Evolutionary conservation across 2,797 vertebrate genomes (phyloP).

Genomic region (Etheostoma nigrum): DNA sequence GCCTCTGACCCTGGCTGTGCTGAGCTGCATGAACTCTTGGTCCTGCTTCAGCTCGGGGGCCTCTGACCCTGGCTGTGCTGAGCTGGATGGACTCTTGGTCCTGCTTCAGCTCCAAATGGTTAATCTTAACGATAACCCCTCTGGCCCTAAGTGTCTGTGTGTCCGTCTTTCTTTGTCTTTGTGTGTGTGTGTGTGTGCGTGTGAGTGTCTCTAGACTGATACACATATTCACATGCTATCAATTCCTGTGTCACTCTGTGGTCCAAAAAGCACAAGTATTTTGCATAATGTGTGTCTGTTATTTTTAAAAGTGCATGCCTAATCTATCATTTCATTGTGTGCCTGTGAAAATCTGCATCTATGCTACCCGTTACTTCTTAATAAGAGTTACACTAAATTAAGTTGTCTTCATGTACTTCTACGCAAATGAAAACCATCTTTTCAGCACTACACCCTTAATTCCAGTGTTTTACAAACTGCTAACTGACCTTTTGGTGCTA

Average conservation of each 20-base stretch:
- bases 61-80: conserved; percentile 69
- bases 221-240: conserved; percentile 7
- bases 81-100: conserved; percentile 76
- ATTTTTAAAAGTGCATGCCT: background rate
- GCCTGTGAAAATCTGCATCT: conserved; percentile 12
- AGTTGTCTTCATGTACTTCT: conserved; percentile 2
- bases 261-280: conserved; percentile 12
- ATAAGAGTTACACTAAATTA: conserved; percentile 13
- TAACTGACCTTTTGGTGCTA: conserved; percentile 34
- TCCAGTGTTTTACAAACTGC: conserved; percentile 43
- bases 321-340: background rate
- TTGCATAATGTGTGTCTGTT: background rate
- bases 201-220: conserved; percentile 1
- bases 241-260: conserved; percentile 4
- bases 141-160: conserved; percentile 22
- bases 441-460: background rate
- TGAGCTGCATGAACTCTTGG: conserved; percentile 75
- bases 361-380: background rate
- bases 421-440: conserved; percentile 8
- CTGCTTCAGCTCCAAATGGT: conserved; percentile 63
- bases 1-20: conserved; percentile 69
- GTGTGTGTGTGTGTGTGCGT: background rate
- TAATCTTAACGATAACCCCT: conserved; percentile 47
- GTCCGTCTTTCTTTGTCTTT: conserved; percentile 1
- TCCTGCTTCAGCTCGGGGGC: conserved; percentile 57